These are phyloP conservation scores for Myathropa florea DNA, from an alignment of 2,888 invertebrate genomes.

Conservation along the genomic window DNA sequence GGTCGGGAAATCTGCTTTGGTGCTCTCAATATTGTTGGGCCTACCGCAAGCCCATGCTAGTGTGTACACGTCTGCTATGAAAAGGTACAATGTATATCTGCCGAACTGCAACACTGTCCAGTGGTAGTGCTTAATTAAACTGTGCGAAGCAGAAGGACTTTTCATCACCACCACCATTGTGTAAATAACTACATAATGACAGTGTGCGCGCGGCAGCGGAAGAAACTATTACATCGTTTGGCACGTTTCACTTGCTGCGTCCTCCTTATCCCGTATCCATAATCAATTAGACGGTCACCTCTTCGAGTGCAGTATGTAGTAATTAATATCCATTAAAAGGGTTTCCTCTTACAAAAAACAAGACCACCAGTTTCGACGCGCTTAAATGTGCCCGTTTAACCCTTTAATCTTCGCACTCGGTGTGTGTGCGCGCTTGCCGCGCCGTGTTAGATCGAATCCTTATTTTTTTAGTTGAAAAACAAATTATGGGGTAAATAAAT, in stretches of 20 bases:
- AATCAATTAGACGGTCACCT: constrained; percentile 60
- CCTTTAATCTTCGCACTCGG: constrained; percentile 62
- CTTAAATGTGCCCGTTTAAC: constrained; percentile 28
- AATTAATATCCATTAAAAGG: constrained; percentile 69
- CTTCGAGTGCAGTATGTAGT: constrained; percentile 31
- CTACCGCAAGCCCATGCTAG: constrained; percentile 18
- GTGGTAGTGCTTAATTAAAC: constrained; percentile 12
- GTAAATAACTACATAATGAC: constrained; percentile 63
- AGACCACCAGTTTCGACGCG: background rate
- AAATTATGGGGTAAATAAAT: constrained; percentile 69
- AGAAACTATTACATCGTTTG: constrained; percentile 59
- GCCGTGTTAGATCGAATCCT: constrained; percentile 55
- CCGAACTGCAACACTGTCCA: constrained; percentile 9
- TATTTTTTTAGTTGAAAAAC: constrained; percentile 43
- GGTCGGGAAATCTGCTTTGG: constrained; percentile 39
- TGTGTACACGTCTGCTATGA: background rate
- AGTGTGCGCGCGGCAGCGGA: constrained; percentile 39
- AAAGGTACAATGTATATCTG: background rate
- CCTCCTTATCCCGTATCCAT: constrained; percentile 51
- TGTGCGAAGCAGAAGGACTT: constrained; percentile 35
- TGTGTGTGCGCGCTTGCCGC: constrained; percentile 13
- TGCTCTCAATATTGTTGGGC: constrained; percentile 15
- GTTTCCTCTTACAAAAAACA: constrained; percentile 40
- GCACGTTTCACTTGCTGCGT: constrained; percentile 39
- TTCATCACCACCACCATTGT: constrained; percentile 59